These are phyloP conservation scores for Petaurus breviceps DNA, from an alignment of 2,113 vertebrate genomes.

Conservation along the genomic window DNA sequence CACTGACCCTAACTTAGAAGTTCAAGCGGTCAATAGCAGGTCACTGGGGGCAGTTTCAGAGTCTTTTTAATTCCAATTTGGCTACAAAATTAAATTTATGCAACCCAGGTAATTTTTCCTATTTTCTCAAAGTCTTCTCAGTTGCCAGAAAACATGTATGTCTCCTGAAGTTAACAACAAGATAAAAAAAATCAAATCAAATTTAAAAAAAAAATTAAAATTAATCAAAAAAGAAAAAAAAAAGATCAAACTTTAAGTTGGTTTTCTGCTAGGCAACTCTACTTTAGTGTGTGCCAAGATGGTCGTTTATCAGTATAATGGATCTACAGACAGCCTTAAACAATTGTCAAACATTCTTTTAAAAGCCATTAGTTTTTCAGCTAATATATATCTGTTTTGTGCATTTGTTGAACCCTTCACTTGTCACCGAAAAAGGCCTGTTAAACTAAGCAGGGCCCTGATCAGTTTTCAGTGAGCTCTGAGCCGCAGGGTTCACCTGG, in stretches of 20 bases:
- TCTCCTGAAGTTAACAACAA: slow-evolving; percentile 54
- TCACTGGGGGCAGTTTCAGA: slow-evolving; percentile 86
- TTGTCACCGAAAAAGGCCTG: slow-evolving; percentile 85
- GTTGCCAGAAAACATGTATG: slow-evolving; percentile 44
- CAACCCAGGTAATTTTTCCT: slow-evolving; percentile 79
- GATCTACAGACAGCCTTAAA: slow-evolving; percentile 90
- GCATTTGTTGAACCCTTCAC: slow-evolving; percentile 87
- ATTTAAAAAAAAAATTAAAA: rapidly evolving
- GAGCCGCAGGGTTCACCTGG: slow-evolving; percentile 88
- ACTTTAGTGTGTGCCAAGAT: slow-evolving; percentile 71
- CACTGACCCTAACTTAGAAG: slow-evolving; percentile 92
- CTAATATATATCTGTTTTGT: slow-evolving; percentile 88
- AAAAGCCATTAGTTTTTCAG: slow-evolving; percentile 91
- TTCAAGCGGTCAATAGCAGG: slow-evolving; percentile 97
- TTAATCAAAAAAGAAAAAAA: background rate
- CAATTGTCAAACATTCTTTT: slow-evolving; percentile 93
- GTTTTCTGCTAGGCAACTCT: slow-evolving; percentile 59
- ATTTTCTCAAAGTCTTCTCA: slow-evolving; percentile 66
- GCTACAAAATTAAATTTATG: slow-evolving; percentile 84
- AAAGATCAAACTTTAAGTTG: slow-evolving; percentile 57
- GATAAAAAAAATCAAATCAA: slow-evolving; percentile 31
- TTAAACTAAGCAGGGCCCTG: slow-evolving; percentile 88
- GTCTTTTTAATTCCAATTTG: slow-evolving; percentile 86
- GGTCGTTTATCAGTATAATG: slow-evolving; percentile 91
- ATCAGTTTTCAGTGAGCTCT: slow-evolving; percentile 88